phyloP scores from a whole-genome alignment of 2,888 invertebrate genomes.

The Nemoura dubitans region DNA sequence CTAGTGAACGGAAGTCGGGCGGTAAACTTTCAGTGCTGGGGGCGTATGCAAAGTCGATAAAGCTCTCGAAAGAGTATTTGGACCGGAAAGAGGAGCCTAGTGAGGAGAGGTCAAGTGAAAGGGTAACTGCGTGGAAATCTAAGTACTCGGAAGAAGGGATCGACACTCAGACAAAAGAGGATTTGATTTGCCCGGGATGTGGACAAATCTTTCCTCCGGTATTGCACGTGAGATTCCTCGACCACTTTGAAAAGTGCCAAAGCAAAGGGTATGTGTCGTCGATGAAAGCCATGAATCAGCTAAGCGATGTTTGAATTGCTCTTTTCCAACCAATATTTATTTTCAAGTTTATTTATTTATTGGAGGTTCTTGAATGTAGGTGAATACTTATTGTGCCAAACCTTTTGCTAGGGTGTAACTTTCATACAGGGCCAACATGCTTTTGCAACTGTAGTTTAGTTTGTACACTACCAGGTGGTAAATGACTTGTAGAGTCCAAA shows the following conservation, averaged over 20 bases:
- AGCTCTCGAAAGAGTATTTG: conserved; percentile 23
- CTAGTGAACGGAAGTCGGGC: neutral
- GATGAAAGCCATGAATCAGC: neutral
- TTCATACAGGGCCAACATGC: neutral
- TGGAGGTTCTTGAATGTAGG: neutral
- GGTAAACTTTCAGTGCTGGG: conserved; percentile 28
- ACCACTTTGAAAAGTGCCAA: conserved; percentile 56
- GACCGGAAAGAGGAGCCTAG: neutral
- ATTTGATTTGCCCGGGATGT: conserved; percentile 55
- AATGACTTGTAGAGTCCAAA: neutral
- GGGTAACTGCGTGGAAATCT: conserved; percentile 30
- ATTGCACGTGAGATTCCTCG: conserved; percentile 55
- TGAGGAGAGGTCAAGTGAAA: neutral
- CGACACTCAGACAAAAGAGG: conserved; percentile 53
- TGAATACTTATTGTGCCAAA: neutral
- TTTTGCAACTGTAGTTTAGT: neutral
- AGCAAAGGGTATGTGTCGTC: conserved; percentile 23
- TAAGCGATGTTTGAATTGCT: neutral
- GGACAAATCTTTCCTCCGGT: conserved; percentile 55
- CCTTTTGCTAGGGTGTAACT: neutral
- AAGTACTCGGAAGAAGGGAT: conserved; percentile 50
- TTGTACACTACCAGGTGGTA: neutral
- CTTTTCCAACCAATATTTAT: neutral
- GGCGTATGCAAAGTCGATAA: conserved; percentile 27
- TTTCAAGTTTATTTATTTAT: neutral